Conservation (phyloP, 2,113 vertebrate species). For the Dissostichus mawsoni region DNA sequence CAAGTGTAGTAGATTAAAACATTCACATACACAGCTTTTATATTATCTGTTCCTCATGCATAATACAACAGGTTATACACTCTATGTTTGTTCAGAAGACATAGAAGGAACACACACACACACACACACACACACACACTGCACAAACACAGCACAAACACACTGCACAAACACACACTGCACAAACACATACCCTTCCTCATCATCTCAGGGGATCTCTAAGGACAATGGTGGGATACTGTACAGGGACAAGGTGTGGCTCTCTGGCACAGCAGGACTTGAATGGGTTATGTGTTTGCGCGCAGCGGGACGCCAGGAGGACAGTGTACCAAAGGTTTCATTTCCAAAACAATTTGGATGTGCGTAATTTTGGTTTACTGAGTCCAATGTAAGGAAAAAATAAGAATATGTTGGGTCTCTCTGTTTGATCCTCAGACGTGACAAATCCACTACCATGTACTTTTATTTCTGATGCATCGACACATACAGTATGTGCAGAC, state of each 20-base stretch:
- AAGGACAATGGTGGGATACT: constrained; percentile 65
- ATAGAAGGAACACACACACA: constrained; percentile 15
- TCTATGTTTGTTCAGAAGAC: constrained; percentile 17
- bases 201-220: constrained; percentile 31
- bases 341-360: constrained; percentile 38
- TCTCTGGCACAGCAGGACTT: constrained; percentile 22
- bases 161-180: constrained; percentile 16
- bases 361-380: neutral
- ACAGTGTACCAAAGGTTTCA: constrained; percentile 11
- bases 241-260: constrained; percentile 50
- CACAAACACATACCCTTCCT: constrained; percentile 42
- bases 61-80: constrained; percentile 20
- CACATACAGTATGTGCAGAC: neutral
- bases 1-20: constrained; percentile 41
- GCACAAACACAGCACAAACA: constrained; percentile 21
- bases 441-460: neutral
- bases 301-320: constrained; percentile 34
- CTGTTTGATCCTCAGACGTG: constrained; percentile 12
- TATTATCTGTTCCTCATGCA: constrained; percentile 23
- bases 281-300: constrained; percentile 16
- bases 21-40: constrained; percentile 12
- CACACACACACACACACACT: constrained; percentile 19
- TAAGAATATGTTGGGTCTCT: neutral
- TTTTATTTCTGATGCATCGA: neutral
- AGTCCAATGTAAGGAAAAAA: constrained; percentile 26